phyloP scores from a whole-genome alignment of 2,888 invertebrate species.

The Halictus quadricinctus region DNA sequence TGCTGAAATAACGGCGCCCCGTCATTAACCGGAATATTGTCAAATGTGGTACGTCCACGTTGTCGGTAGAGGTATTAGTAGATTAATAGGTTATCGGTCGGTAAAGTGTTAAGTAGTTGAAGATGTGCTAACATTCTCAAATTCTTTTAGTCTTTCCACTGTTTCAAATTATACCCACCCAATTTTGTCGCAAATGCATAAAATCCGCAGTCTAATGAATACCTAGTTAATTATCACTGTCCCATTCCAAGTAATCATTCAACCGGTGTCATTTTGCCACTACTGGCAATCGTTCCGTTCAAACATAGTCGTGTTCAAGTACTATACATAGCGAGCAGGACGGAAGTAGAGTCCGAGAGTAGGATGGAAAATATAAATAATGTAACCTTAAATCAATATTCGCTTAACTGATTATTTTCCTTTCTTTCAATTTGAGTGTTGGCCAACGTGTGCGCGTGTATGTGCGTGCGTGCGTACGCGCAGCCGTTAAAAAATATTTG shows the following conservation, averaged over 20 bases:
- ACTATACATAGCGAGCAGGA: not conserved
- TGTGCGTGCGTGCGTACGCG: not conserved
- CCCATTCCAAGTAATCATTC: not conserved
- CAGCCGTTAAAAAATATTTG: not conserved
- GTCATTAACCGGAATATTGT: not conserved
- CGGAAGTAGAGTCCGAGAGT: too few species aligned
- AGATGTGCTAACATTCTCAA: too few species aligned
- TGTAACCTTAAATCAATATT: not conserved
- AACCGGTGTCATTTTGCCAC: not conserved
- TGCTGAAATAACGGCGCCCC: slow-evolving; percentile 24
- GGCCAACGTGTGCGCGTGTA: not conserved
- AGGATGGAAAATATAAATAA: not conserved
- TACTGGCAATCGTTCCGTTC: not conserved
- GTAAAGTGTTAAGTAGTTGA: too few species aligned
- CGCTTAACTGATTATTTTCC: not conserved
- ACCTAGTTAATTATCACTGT: too few species aligned
- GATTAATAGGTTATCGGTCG: too few species aligned
- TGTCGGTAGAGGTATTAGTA: not conserved
- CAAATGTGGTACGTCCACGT: not conserved
- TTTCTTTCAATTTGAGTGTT: not conserved
- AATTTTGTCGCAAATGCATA: too few species aligned
- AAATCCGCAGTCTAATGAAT: too few species aligned
- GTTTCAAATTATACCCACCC: too few species aligned
- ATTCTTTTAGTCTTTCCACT: too few species aligned
- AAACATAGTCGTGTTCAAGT: too few species aligned